Evolutionary conservation across 1,140 invertebrate species (phyloP), one percentile per base, ranked within the genome.

Genomic region (Cyclina sinensis): DNA sequence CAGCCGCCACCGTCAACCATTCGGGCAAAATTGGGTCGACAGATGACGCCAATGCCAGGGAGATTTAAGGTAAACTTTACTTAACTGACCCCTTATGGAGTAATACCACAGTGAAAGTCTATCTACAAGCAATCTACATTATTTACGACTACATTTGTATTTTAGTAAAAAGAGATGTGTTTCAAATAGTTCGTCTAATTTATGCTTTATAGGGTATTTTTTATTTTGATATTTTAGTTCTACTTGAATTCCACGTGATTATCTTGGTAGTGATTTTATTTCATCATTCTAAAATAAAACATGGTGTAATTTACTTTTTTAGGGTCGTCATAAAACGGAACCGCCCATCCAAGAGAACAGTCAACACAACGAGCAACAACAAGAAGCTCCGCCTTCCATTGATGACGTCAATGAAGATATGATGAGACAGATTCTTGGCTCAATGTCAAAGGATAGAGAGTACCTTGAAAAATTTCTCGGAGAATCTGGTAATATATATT

Each of bases 21-120:
- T 14, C 74, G 85, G 18, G 85, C 74, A 9, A 88, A 82, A 82
- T 68, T 76, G 4, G 78, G 76, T 1, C 78, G 86, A 12, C 86
- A 88, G 39, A 88, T 88, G 86, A 88, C 86, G 46, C 86, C 86
- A 7, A 74, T 88, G 78, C 86, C 86, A 39, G 70, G 79, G 2
- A 80, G 78, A 32, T 21, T 81, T 11, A 82, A 82, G 79, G 86
- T 76, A 87, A 43, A 14, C 43, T 14, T 14, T 14, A 43, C n/a
- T n/a, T n/a, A n/a, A n/a, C n/a, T n/a, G n/a, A n/a, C n/a, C n/a
- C n/a, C n/a, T n/a, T n/a, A n/a, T n/a, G n/a, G n/a, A n/a, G n/a
- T n/a, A n/a, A n/a, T n/a, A n/a, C n/a, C n/a, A n/a, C n/a, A n/a
- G n/a, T n/a, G n/a, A n/a, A n/a, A n/a, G n/a, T n/a, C n/a, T n/a